These are phyloP conservation scores for Pseudanteris insignis DNA, from an alignment of 2,888 invertebrate genomes.

Conservation along the genomic window DNA sequence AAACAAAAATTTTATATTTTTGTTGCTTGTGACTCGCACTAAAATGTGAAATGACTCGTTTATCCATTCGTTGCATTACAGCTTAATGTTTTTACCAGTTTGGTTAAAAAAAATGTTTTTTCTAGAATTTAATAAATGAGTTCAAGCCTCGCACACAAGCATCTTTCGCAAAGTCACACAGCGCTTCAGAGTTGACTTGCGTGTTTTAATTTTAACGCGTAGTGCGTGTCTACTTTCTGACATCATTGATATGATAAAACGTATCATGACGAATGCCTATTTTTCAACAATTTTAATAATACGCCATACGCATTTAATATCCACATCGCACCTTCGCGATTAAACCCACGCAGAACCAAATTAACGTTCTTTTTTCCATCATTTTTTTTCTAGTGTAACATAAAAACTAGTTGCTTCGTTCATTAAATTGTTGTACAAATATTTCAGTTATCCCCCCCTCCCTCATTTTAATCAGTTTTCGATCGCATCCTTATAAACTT, in stretches of 20 bases:
- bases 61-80: too few relatives aligned
- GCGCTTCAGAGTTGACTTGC: conserved; percentile 20
- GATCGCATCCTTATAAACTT: too few relatives aligned
- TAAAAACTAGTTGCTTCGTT: neutral
- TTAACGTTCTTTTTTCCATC: conserved; percentile 20
- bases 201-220: conserved; percentile 36
- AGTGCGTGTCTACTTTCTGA: conserved; percentile 42
- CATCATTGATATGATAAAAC: conserved; percentile 42
- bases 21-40: too few relatives aligned
- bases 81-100: too few relatives aligned
- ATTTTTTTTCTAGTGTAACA: conserved; percentile 4
- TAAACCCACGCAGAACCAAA: conserved; percentile 31
- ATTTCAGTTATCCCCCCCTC: neutral
- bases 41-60: too few relatives aligned
- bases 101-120: too few relatives aligned
- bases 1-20: too few relatives aligned
- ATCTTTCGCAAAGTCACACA: neutral
- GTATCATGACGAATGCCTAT: conserved; percentile 41
- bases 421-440: neutral
- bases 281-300: conserved; percentile 43
- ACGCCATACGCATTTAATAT: conserved; percentile 37
- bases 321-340: conserved; percentile 33
- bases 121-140: too few relatives aligned
- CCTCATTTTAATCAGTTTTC: too few relatives aligned
- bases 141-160: too few relatives aligned